These are phyloP conservation scores for Philereme vetulata DNA, from an alignment of 2,888 invertebrate genomes.

Conservation along the genomic window DNA sequence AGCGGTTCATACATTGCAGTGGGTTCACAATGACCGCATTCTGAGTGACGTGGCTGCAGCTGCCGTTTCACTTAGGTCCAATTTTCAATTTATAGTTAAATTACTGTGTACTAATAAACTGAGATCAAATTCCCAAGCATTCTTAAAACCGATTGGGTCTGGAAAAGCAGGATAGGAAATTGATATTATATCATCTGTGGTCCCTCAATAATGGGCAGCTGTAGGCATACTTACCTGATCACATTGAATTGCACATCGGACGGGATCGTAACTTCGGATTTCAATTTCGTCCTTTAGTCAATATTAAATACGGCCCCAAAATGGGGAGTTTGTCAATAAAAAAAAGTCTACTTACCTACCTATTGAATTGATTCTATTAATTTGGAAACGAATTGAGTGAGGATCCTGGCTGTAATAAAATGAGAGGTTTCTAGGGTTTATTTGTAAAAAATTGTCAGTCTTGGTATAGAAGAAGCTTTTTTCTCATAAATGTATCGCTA, in stretches of 20 bases:
- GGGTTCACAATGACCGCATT: background rate
- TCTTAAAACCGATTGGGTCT: constrained; percentile 9
- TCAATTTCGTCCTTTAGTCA: constrained; percentile 36
- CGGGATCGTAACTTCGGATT: constrained; percentile 33
- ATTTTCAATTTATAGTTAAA: too few species aligned
- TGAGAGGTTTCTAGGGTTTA: background rate
- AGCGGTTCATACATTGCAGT: too few species aligned
- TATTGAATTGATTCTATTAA: constrained; percentile 15
- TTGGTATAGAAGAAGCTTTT: too few species aligned
- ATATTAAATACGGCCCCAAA: constrained; percentile 30
- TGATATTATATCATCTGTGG: constrained; percentile 35
- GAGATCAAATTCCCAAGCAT: background rate
- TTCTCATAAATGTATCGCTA: too few species aligned
- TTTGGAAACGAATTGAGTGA: constrained; percentile 10
- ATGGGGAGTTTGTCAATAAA: constrained; percentile 30
- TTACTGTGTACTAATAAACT: background rate
- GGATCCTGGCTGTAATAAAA: background rate
- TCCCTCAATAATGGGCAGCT: constrained; percentile 29
- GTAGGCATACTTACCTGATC: constrained; percentile 21
- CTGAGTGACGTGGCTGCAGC: background rate
- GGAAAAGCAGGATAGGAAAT: constrained; percentile 30
- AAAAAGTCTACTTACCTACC: constrained; percentile 14
- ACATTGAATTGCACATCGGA: constrained; percentile 35
- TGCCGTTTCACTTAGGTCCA: background rate
- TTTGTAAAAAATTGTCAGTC: too few species aligned